These are phyloP conservation scores for Drosophila ironensis DNA, from an alignment of 1,140 invertebrate species.

Conservation along the genomic window DNA sequence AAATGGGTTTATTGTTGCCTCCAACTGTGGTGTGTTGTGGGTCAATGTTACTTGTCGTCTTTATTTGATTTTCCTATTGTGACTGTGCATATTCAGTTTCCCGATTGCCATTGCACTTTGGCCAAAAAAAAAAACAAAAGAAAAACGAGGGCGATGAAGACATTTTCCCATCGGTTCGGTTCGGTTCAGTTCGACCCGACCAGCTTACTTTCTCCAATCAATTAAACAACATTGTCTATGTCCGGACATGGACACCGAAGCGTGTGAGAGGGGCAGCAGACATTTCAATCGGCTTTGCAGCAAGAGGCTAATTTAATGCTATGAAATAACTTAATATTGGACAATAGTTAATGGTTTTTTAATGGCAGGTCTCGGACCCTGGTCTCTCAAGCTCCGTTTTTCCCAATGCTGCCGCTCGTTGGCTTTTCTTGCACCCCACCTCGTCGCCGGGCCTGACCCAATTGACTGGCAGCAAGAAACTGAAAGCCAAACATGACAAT, in stretches of 20 bases:
- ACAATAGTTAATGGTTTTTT: constrained; percentile 74
- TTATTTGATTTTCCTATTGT: no score
- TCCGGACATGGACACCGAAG: constrained; percentile 8
- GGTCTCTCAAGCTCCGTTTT: constrained; percentile 46
- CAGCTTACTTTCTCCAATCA: constrained; percentile 74
- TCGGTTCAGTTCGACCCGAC: no score
- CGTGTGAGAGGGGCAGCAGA: constrained; percentile 25
- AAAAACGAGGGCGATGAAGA: constrained; percentile 38
- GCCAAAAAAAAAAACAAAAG: constrained; percentile 14
- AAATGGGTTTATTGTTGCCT: background rate
- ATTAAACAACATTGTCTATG: constrained; percentile 60
- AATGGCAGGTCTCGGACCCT: constrained; percentile 59
- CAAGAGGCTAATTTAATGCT: constrained; percentile 60
- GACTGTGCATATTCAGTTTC: constrained; percentile 27
- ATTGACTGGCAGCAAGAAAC: constrained; percentile 39
- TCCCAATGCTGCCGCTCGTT: background rate
- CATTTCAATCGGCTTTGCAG: constrained; percentile 61
- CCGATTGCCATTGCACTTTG: no score
- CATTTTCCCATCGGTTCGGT: constrained; percentile 66
- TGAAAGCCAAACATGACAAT: constrained; percentile 45
- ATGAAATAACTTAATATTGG: constrained; percentile 78
- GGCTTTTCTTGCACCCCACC: background rate
- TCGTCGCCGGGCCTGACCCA: constrained; percentile 52
- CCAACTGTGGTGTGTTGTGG: no score
- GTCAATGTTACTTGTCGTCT: no score